These are phyloP conservation scores for Siniperca scherzeri DNA, from an alignment of 2,797 vertebrate species.

Conservation along the genomic window DNA sequence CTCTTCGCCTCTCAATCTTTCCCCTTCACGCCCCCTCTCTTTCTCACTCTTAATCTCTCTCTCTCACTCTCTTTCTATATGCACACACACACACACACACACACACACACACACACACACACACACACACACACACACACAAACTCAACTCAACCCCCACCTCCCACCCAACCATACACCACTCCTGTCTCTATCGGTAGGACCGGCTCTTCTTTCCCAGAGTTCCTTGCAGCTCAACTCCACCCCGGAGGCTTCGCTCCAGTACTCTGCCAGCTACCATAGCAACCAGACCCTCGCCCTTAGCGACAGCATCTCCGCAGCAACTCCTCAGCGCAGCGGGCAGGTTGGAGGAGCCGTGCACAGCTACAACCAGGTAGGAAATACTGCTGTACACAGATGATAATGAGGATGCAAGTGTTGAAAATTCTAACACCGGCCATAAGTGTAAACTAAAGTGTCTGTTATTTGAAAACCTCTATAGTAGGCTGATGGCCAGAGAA, in stretches of 20 bases:
- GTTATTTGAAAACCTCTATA: conserved; percentile 28
- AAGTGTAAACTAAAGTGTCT: conserved; percentile 26
- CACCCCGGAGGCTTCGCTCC: conserved; percentile 97
- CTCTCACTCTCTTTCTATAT: conserved; percentile 66
- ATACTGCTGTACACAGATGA: not conserved
- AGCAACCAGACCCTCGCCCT: conserved; percentile 98
- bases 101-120: conserved; percentile 54
- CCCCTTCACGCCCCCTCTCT: conserved; percentile 60
- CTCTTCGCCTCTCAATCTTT: conserved; percentile 75
- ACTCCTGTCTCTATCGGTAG: conserved; percentile 83
- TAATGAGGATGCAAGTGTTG: conserved; percentile 15
- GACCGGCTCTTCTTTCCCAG: conserved; percentile 97
- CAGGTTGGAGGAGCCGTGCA: conserved; percentile 93
- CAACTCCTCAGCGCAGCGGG: conserved; percentile 88
- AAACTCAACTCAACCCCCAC: conserved; percentile 68
- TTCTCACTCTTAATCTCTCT: conserved; percentile 77
- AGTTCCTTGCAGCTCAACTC: conserved; percentile 98
- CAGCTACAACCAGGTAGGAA: conserved; percentile 97
- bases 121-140: conserved; percentile 24
- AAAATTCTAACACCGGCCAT: not conserved
- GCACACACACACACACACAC: conserved; percentile 19
- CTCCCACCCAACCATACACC: conserved; percentile 58
- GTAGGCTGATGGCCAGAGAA: not conserved
- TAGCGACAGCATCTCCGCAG: conserved; percentile 91
- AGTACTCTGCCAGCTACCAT: conserved; percentile 99